Evolutionary conservation across 2,797 vertebrate genomes (phyloP).

Genomic region (Vespertilio murinus): DNA sequence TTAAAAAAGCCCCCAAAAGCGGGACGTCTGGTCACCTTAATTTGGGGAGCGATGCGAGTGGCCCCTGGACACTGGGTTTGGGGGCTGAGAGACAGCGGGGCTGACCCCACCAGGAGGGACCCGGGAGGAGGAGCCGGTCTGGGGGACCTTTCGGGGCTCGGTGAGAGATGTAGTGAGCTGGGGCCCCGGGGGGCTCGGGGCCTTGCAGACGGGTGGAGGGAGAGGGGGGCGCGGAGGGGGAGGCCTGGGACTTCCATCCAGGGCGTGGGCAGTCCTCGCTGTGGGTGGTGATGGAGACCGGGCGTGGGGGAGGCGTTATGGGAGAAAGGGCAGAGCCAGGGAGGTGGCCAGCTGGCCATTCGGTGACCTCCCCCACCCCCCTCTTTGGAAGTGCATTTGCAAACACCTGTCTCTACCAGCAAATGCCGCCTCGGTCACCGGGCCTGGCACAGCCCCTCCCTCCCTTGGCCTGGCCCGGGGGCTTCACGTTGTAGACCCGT

Average conservation of each 20-base stretch:
- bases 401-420: neutral
- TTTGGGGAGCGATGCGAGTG: neutral
- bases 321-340: neutral
- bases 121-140: neutral
- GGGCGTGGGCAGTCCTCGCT: neutral
- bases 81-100: neutral
- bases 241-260: neutral
- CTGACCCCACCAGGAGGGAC: neutral
- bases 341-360: neutral
- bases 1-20: too few species aligned
- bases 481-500: neutral
- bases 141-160: neutral
- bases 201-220: neutral
- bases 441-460: accelerated
- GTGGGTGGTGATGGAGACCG: neutral
- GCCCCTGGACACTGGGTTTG: neutral
- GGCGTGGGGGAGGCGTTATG: neutral
- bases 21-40: too few species aligned
- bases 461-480: neutral
- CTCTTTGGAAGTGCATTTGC: neutral
- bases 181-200: accelerated
- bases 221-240: neutral
- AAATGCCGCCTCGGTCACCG: neutral
- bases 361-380: neutral
- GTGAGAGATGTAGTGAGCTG: accelerated